A percentile compares a stretch with the other conserved stretches of the same genome.
Conservation (phyloP, 2,113 vertebrate species). For the Acanthisitta chloris region DNA sequence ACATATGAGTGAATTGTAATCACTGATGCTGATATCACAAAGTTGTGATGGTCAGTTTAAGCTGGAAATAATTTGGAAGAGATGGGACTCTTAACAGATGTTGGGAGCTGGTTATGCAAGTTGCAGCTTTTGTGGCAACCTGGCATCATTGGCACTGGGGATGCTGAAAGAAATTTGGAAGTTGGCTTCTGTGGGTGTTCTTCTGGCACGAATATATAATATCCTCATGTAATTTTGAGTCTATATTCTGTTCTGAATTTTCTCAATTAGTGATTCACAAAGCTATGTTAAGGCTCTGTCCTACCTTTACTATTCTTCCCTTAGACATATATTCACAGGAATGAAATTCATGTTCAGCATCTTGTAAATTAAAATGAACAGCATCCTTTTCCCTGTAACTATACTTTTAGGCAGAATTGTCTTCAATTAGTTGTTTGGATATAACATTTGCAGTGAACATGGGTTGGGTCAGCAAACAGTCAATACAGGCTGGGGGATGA, state of each 20-base stretch:
- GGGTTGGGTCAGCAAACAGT: no score
- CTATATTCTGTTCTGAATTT: neutral
- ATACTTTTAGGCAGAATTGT: neutral
- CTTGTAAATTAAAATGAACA: neutral
- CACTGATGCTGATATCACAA: neutral
- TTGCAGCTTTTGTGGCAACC: constrained; percentile 61
- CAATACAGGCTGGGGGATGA: no score
- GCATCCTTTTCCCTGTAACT: neutral
- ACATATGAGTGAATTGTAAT: neutral
- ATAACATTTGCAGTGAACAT: neutral
- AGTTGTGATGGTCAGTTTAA: constrained; percentile 30
- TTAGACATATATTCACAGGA: neutral
- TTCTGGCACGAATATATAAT: constrained; percentile 12
- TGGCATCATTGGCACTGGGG: constrained; percentile 12
- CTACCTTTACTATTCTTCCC: neutral
- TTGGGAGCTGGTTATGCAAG: constrained; percentile 1
- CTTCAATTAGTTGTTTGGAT: neutral
- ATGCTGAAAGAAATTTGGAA: neutral
- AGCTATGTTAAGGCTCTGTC: neutral
- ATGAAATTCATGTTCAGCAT: neutral
- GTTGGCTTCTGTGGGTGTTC: neutral
- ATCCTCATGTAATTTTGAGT: neutral
- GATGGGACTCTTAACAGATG: neutral
- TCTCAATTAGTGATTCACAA: neutral
- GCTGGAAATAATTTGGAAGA: constrained; percentile 26